These are phyloP conservation scores for Chamaedrilus cognettii DNA, from an alignment of 2,888 invertebrate genomes.

Conservation along the genomic window DNA sequence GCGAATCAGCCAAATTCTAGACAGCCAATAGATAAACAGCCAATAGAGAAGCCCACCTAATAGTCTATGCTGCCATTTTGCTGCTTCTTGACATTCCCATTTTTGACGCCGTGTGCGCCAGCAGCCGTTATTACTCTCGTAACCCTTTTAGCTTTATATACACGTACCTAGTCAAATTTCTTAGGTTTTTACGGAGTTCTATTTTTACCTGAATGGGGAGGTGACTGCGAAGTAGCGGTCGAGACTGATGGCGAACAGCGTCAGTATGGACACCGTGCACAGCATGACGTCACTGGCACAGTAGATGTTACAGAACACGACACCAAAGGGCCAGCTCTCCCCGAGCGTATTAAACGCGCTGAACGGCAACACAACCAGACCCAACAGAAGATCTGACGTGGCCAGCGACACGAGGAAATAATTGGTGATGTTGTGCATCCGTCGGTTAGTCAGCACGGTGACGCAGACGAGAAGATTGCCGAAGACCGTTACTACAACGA, in stretches of 20 bases:
- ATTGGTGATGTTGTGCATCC: constrained; percentile 34
- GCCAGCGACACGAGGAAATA: constrained; percentile 36
- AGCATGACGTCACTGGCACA: constrained; percentile 37
- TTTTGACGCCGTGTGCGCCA: too few species aligned
- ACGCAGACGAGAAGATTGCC: constrained; percentile 38
- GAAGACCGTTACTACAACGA: constrained; percentile 32
- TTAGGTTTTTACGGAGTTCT: too few species aligned
- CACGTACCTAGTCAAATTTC: too few species aligned
- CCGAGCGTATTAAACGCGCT: constrained; percentile 23
- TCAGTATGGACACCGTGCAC: constrained; percentile 40
- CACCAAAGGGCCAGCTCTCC: constrained; percentile 34
- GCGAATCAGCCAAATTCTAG: too few species aligned
- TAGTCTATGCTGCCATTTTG: too few species aligned
- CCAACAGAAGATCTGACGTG: constrained; percentile 35
- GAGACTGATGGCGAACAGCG: constrained; percentile 37
- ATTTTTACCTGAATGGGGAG: too few species aligned
- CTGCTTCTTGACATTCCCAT: too few species aligned
- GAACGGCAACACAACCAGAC: constrained; percentile 37
- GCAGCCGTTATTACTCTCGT: too few species aligned
- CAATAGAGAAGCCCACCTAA: too few species aligned
- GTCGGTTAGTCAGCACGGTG: constrained; percentile 31
- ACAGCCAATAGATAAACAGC: too few species aligned
- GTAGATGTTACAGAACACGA: constrained; percentile 37
- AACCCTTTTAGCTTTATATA: too few species aligned
- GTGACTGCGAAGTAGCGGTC: constrained; percentile 38